phyloP scores from a whole-genome alignment of 2,888 invertebrate genomes.

The Bedellia somnulentella region DNA sequence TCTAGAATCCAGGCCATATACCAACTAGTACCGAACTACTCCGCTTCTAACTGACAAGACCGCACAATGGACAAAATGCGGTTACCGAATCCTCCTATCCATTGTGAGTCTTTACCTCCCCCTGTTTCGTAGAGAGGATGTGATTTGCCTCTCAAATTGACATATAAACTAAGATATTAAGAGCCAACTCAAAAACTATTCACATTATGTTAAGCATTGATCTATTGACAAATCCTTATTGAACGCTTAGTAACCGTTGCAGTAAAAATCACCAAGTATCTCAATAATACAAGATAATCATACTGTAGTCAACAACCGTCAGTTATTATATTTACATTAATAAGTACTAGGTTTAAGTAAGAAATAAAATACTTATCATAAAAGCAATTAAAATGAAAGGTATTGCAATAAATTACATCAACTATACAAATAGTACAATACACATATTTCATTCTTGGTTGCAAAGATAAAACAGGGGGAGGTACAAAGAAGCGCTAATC shows the following conservation, averaged over 20 bases:
- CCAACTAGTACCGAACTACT: constrained; percentile 19
- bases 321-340: neutral
- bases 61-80: constrained; percentile 2
- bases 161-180: too few relatives aligned
- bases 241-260: too few relatives aligned
- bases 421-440: too few relatives aligned
- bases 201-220: constrained; percentile 42
- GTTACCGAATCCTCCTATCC: constrained; percentile 11
- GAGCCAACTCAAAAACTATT: constrained; percentile 62
- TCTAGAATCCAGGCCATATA: constrained; percentile 51
- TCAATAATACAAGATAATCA: too few relatives aligned
- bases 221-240: constrained; percentile 30
- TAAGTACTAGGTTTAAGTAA: constrained; percentile 23
- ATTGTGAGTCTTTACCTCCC: constrained; percentile 46
- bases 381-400: constrained; percentile 1
- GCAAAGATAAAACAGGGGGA: constrained; percentile 61
- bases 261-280: neutral
- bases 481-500: constrained; percentile 40
- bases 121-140: too few relatives aligned
- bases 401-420: too few relatives aligned
- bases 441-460: too few relatives aligned
- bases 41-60: neutral
- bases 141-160: too few relatives aligned
- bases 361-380: constrained; percentile 13
- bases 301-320: too few relatives aligned